Percentiles rank a stretch among this genome's conserved stretches.
These are phyloP conservation scores for Platysteira castanea DNA, from an alignment of 2,113 vertebrate genomes.

Conservation along the genomic window DNA sequence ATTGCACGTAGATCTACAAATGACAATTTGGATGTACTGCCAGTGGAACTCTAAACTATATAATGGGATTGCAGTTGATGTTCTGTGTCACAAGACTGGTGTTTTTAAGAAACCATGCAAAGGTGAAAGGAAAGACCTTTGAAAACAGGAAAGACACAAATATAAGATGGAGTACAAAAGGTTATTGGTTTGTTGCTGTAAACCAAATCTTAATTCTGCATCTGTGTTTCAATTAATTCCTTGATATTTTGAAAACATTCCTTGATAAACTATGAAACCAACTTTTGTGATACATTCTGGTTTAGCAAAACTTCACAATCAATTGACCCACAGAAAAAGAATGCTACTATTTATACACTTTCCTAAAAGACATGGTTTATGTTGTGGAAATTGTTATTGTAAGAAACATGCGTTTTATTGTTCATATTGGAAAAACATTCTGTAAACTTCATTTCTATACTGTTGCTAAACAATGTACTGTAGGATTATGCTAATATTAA, in stretches of 20 bases:
- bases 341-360: neutral
- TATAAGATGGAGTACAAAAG: neutral
- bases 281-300: neutral
- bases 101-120: neutral
- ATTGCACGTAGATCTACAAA: neutral
- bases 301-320: neutral
- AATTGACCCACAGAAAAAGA: neutral
- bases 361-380: neutral
- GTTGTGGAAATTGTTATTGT: neutral
- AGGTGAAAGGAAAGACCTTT: neutral
- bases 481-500: constrained; percentile 71
- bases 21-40: neutral
- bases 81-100: neutral
- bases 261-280: neutral
- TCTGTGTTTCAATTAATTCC: neutral
- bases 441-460: neutral
- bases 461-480: constrained; percentile 26
- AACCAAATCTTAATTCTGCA: neutral
- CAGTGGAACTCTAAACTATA: neutral
- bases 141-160: neutral
- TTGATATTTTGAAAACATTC: neutral
- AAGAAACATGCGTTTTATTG: neutral
- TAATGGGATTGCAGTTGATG: neutral
- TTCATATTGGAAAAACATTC: neutral
- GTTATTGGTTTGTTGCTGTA: neutral